Base-by-base conservation (phyloP, 2,113 vertebrate genomes). In the Rostratula benghalensis region DNA sequence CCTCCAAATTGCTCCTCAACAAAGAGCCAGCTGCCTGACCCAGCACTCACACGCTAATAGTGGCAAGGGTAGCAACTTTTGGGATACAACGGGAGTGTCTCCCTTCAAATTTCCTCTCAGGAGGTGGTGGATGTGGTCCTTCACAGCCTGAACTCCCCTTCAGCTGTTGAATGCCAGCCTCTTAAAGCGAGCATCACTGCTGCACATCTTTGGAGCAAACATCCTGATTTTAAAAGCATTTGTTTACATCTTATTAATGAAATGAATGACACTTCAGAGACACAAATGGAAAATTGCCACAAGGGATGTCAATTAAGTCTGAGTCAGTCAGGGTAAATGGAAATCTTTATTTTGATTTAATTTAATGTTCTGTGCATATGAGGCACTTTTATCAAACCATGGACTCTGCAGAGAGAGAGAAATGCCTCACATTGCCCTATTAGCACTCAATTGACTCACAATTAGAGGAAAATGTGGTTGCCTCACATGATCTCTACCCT, bases 191-290 rank as follows among this genome's bases (percentile, higher is more conserved):
- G 46, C 17, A 16, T 91, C 89, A 83, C 30, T 43, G 50, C 33
- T 90, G 68, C 57, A 39, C 68, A 56, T 74, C 79, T 90, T 74
- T 88, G 83, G 71, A 76, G 92, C 81, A 94, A 96, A 93, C 88
- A 96, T 90, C 60, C 70, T 68, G 45, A 82, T 93, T 84, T 92
- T 71, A 61, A 93, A 83, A 60, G 10, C 70, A 87, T 90, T 92
- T 96, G 88, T 96, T 96, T 96, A 94, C 88, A 43, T 83, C 79
- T 93, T 87, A 89, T 94, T 97, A 95, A 96, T 92, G 16, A 90
- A 90, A 96, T 59, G 76, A 95, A 89, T 96, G 86, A 83, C 73
- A 92, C 76, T 86, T 95, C 82, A 90, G 90, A 94, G 90, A 20
- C 46, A 93, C 92, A 80, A 94, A 95, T 75, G 83, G 80, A 92